Percentiles rank a stretch among this genome's conserved stretches.
These are phyloP conservation scores for Kradibia gibbosae DNA, from an alignment of 1,140 invertebrate genomes.

Conservation along the genomic window DNA sequence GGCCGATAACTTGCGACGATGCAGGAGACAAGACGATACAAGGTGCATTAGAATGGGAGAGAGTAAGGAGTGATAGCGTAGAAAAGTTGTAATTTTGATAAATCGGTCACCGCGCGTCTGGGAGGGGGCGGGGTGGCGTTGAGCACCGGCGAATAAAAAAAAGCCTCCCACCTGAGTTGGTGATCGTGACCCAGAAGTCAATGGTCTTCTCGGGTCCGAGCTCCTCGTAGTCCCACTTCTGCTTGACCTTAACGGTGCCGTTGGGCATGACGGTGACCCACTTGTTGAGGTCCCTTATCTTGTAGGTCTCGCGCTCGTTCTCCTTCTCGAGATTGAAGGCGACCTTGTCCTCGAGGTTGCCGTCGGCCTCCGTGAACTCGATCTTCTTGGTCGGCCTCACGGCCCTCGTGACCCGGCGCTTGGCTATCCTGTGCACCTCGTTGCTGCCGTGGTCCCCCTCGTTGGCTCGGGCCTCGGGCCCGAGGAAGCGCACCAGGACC, in stretches of 20 bases:
- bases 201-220: constrained; percentile 96
- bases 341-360: constrained; percentile 87
- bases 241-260: constrained; percentile 92
- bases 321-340: constrained; percentile 94
- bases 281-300: constrained; percentile 92
- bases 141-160: background rate
- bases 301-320: constrained; percentile 92
- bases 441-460: constrained; percentile 70
- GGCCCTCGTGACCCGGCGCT: constrained; percentile 87
- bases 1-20: too few relatives aligned
- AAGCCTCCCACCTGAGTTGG: constrained; percentile 82
- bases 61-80: too few relatives aligned
- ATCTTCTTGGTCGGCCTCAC: constrained; percentile 93
- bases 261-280: constrained; percentile 94
- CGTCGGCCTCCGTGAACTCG: constrained; percentile 92
- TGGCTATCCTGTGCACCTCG: constrained; percentile 79
- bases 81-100: too few relatives aligned
- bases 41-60: too few relatives aligned
- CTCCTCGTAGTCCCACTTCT: constrained; percentile 97
- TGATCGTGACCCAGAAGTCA: constrained; percentile 96
- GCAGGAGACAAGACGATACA: too few relatives aligned
- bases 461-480: constrained; percentile 71
- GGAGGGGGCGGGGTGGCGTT: too few relatives aligned
- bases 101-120: too few relatives aligned
- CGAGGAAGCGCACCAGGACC: constrained; percentile 83